phyloP scores from a whole-genome alignment of 2,113 vertebrate species.

The Xiphorhynchus elegans region DNA sequence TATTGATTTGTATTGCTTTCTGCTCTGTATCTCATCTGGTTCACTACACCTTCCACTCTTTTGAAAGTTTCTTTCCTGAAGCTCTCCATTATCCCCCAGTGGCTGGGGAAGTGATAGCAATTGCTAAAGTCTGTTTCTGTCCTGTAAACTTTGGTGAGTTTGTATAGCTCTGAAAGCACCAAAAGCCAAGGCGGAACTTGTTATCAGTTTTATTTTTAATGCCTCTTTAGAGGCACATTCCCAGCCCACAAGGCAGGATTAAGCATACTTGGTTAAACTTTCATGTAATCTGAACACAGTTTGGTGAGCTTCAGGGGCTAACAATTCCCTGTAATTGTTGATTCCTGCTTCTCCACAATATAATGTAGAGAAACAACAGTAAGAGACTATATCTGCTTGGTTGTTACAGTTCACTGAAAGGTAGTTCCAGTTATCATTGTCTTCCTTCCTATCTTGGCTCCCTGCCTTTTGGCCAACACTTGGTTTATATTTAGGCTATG shows the following conservation, averaged over 20 bases:
- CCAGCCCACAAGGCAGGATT: background rate
- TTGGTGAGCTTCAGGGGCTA: background rate
- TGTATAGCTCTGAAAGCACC: background rate
- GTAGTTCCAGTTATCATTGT: background rate
- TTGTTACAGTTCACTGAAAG: background rate
- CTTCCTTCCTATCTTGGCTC: background rate
- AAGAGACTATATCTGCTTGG: background rate
- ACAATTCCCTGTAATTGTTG: background rate
- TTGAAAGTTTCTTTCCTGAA: background rate
- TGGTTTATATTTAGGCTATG: background rate
- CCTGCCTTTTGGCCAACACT: background rate
- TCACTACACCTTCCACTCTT: background rate
- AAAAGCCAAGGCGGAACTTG: background rate
- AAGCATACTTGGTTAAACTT: background rate
- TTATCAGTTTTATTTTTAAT: background rate
- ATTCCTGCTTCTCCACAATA: background rate
- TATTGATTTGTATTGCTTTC: background rate
- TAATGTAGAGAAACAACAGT: background rate
- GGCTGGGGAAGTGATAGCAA: background rate
- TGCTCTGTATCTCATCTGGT: background rate
- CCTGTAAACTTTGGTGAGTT: background rate
- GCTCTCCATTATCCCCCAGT: background rate
- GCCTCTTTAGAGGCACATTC: background rate
- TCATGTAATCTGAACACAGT: background rate
- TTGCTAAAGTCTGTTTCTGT: background rate